phyloP scores from a whole-genome alignment of 2,797 vertebrate species.

The Capromys pilorides region DNA sequence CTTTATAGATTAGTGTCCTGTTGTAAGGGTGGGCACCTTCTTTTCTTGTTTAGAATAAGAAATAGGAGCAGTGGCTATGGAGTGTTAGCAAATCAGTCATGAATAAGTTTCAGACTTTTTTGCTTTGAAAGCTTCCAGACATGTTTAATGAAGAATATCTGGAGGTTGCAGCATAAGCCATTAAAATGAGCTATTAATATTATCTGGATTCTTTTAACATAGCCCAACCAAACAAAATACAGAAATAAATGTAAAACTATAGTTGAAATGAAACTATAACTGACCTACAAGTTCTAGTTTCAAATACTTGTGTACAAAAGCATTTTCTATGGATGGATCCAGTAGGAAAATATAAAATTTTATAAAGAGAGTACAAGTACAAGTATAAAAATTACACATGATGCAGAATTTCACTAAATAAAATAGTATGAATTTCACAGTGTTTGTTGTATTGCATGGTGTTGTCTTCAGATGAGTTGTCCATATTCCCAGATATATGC shows the following conservation, averaged over 20 bases:
- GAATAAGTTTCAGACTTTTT: constrained; percentile 27
- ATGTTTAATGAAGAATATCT: background rate
- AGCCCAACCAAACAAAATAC: background rate
- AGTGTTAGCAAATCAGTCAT: background rate
- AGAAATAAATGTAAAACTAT: background rate
- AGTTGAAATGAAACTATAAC: background rate
- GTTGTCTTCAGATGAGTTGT: too few relatives aligned
- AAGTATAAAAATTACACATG: too few relatives aligned
- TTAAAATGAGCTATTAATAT: background rate
- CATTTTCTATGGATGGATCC: background rate
- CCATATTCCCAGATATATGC: too few relatives aligned
- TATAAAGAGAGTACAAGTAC: too few relatives aligned
- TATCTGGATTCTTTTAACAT: constrained; percentile 28
- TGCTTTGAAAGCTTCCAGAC: constrained; percentile 30
- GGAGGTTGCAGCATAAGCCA: background rate
- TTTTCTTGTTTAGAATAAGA: constrained; percentile 25
- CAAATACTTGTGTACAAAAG: background rate
- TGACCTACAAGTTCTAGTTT: background rate
- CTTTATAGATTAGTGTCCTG: background rate
- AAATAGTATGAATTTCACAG: too few relatives aligned
- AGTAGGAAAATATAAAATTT: background rate
- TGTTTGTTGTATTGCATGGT: too few relatives aligned
- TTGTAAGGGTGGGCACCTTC: background rate
- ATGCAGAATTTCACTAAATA: too few relatives aligned
- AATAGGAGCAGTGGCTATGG: background rate